Evolutionary conservation across 2,888 invertebrate species (phyloP).

Genomic region (Scaptomyza cyrtandrae): DNA sequence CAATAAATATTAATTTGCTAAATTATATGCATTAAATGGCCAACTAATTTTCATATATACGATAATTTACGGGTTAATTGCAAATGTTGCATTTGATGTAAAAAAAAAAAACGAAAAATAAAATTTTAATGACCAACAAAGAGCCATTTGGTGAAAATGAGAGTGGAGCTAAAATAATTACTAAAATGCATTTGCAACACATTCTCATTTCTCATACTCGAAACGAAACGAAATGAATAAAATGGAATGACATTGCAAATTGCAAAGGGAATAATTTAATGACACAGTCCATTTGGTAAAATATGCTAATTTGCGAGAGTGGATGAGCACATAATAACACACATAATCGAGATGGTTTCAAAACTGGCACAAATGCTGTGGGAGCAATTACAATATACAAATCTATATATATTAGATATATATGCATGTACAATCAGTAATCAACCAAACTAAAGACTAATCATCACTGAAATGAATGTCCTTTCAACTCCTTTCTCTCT

Average conservation of each 20-base stretch:
- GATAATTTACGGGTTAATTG: slow-evolving; percentile 51
- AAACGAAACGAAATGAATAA: slow-evolving; percentile 4
- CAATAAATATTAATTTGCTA: slow-evolving; percentile 68
- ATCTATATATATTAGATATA: not conserved
- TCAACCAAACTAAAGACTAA: slow-evolving; percentile 35
- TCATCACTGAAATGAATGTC: slow-evolving; percentile 28
- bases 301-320: slow-evolving; percentile 62
- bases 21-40: slow-evolving; percentile 55
- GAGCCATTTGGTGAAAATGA: slow-evolving; percentile 33
- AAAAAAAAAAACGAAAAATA: not conserved
- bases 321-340: slow-evolving; percentile 22
- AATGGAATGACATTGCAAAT: slow-evolving; percentile 67
- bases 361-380: slow-evolving; percentile 20
- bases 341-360: not conserved
- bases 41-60: not conserved
- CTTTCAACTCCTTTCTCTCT: not conserved
- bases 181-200: slow-evolving; percentile 69
- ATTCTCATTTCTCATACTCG: slow-evolving; percentile 24
- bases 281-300: slow-evolving; percentile 55
- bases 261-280: slow-evolving; percentile 73
- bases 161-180: slow-evolving; percentile 69
- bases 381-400: slow-evolving; percentile 25
- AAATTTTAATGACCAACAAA: slow-evolving; percentile 51
- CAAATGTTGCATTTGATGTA: slow-evolving; percentile 7
- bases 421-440: slow-evolving; percentile 29